Conservation (phyloP, 2,888 invertebrate genomes). For the Ectemnius continuus region DNA sequence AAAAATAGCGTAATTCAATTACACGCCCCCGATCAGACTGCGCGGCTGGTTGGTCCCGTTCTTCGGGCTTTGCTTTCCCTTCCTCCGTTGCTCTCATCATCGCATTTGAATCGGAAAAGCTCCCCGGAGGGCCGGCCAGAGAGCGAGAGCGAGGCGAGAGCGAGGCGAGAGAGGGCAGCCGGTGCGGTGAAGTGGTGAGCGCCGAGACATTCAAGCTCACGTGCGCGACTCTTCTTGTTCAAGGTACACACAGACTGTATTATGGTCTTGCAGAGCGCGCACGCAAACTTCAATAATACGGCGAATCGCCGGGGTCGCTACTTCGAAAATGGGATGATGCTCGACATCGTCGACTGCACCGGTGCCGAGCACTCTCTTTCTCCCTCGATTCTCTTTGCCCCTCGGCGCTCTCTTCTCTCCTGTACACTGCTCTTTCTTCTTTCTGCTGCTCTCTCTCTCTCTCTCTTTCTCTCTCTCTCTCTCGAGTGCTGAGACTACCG, state of each 20-base stretch:
- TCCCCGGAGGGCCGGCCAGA: background rate
- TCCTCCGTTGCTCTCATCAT: background rate
- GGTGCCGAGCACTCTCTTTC: too few species aligned
- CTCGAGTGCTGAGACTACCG: too few species aligned
- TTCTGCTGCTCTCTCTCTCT: too few species aligned
- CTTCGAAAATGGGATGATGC: constrained; percentile 14
- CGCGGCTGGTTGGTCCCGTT: background rate
- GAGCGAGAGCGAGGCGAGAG: background rate
- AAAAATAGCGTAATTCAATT: constrained; percentile 4
- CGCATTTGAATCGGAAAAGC: constrained; percentile 2
- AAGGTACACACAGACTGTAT: constrained; percentile 27
- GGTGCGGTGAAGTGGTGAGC: background rate
- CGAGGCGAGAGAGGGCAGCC: background rate
- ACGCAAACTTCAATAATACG: constrained; percentile 30
- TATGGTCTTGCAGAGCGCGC: constrained; percentile 21
- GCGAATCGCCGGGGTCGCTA: constrained; percentile 12
- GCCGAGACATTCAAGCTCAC: constrained; percentile 4
- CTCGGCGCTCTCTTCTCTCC: too few species aligned
- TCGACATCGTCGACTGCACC: background rate
- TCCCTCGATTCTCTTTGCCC: too few species aligned
- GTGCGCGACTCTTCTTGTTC: constrained; percentile 12
- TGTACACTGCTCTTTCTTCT: too few species aligned
- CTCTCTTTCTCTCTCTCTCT: too few species aligned
- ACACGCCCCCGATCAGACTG: background rate
- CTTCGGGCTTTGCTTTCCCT: too few species aligned